Evolutionary conservation across 2,113 vertebrate genomes (phyloP).

Genomic region (Pituophis catenifer): DNA sequence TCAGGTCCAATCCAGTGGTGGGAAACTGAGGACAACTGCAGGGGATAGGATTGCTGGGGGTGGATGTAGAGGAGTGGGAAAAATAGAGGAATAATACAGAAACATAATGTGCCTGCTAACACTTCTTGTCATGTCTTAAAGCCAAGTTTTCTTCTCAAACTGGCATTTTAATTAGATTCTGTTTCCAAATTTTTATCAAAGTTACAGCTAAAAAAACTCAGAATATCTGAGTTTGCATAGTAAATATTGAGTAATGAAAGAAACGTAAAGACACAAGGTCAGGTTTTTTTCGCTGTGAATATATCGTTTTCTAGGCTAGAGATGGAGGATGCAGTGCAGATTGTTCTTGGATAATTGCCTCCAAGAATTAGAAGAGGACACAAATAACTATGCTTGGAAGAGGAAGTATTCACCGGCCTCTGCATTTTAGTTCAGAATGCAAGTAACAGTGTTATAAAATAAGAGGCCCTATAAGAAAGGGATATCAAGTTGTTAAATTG

Average conservation of each 20-base stretch:
- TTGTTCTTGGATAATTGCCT: not conserved
- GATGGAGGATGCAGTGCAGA: not conserved
- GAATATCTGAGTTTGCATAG: not conserved
- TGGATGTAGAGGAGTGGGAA: not conserved
- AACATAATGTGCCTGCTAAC: not conserved
- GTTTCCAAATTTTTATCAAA: not conserved
- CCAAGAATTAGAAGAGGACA: too few species aligned
- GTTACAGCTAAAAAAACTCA: not conserved
- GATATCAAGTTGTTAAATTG: not conserved
- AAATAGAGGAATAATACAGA: not conserved
- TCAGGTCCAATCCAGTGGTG: not conserved
- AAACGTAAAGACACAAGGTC: not conserved
- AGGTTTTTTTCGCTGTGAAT: accelerated
- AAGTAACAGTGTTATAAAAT: not conserved
- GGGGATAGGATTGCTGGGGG: not conserved
- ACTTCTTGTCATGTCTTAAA: not conserved
- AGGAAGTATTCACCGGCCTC: not conserved
- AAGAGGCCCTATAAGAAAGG: not conserved
- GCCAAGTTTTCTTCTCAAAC: not conserved
- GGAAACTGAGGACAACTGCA: not conserved
- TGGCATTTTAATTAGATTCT: not conserved
- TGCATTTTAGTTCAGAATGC: not conserved
- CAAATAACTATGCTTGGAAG: accelerated
- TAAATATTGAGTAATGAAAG: not conserved
- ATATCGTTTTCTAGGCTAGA: accelerated